Evolutionary conservation across 2,113 vertebrate species (phyloP), one percentile per base, ranked within the genome.

Genomic region (Xiphophorus maculatus): DNA sequence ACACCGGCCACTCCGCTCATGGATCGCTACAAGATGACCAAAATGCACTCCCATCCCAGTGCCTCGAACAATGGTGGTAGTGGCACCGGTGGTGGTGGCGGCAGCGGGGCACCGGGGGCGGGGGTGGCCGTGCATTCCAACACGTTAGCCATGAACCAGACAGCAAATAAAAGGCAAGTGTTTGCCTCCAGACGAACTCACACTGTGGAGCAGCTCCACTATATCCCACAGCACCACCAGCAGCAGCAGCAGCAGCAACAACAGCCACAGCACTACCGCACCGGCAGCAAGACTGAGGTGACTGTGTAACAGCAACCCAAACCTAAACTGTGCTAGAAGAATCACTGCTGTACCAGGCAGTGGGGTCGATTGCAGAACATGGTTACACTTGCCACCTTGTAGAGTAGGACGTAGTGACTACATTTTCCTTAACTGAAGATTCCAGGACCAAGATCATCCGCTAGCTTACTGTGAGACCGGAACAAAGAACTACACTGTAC

Each of bases 1-100:
- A 94, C 98, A 88, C 97, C 98, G n/a, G 97, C 97, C 25, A 99
- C 98, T 0, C 97, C 98, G 0, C 92, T 97, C 80, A 94, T 98
- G 96, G 97, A 99, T 95, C 96, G 96, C 79, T 99, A 99, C 92
- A 96, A 97, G 95, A 98, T 98, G 96, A 97, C 96, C 91, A 99
- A 99, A 96, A 97, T 99, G 97, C 97, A 98, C 95, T 96, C 98
- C 85, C 98, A 98, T 96, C 96, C 98, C 89, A 99, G 97, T 97
- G 95, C 97, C 95, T 97, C 97, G 68, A 98, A 95, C 95, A 98
- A 97, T 92, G 95, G 86, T 5, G 67, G 86, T 1, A 73, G 42
- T 44, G 42, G 42, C 42, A 28, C 28, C 28, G 12, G 42, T 44
- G 44, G 44, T 0, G 60, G 77, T 0, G 79, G 79, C 1, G n/a